Evolutionary conservation across 2,888 invertebrate species (phyloP), one percentile per base, ranked within the genome.

Genomic region (Protonemura montana): DNA sequence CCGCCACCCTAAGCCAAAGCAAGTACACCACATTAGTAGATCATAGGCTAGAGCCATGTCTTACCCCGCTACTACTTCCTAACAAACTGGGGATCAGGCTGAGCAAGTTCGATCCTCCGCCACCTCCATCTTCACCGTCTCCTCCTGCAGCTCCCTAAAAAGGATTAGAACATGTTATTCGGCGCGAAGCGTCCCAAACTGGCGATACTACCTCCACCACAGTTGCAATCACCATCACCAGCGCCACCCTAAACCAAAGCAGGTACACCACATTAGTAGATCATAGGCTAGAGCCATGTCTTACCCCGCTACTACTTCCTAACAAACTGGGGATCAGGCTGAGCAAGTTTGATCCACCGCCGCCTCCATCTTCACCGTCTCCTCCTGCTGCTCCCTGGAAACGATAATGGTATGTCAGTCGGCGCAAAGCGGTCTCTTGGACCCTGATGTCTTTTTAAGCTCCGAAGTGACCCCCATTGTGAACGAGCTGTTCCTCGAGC

Each of bases 41-140:
- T 78, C 86, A 80, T 82, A 82, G 86, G n/a, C n/a, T n/a, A n/a
- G n/a, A n/a, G n/a, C n/a, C n/a, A 89, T 89, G 91, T 7, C 81
- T 81, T 81, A 81, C 81, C 81, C 81, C 92, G 88, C 91, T 91
- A 16, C 91, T 88, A 83, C 91, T 91, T 86, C 91, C 90, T 13
- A 92, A 88, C 88, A 92, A 90, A n/a, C 91, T 90, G 7, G 91
- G 90, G 85, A 92, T 88, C 26, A 92, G 88, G 29, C 91, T 90
- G 29, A 87, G 87, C 26, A 87, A 29, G 29, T 87, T 86, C 42
- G 87, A 91, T 76, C 89, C 90, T 30, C 90, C 90, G 10, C 90
- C 91, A 82, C 90, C 91, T 27, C 89, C 90, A 82, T 91, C 91
- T 27, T 89, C 89, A 1, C 30, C 85, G 21, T 78, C 86, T 13